Evolutionary conservation across 2,888 invertebrate genomes (phyloP), one percentile per base, ranked within the genome.

Genomic region (Girardia tigrina): DNA sequence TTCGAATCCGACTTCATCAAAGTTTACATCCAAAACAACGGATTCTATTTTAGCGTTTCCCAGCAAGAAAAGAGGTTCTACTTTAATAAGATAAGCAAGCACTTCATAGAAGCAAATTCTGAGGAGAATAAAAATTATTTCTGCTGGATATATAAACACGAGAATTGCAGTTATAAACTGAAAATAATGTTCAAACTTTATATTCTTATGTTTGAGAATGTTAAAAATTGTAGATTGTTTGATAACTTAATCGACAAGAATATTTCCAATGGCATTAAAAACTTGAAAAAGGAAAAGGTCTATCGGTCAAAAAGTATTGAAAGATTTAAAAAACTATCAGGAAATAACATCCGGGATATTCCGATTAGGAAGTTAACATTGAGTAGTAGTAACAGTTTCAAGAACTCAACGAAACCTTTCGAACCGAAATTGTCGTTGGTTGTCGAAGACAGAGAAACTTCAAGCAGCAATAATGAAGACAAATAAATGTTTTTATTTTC

Each of bases 91-190:
- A 56, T 56, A n/a, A 56, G 20, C n/a, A 56, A 56, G 23, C 4
- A 56, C 23, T n/a, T 23, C 20, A 56, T 16, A 20, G 56, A 56
- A 56, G n/a, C n/a, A 56, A 56, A 20, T 56, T 2, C 4, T 12
- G 56, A 56, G n/a, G 56, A 6, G n/a, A 4, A 4, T 16, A n/a
- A 56, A 56, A 56, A 56, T 23, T 6, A 20, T 4, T 56, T 56
- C n/a, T 6, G n/a, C n/a, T 56, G 56, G 56, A 56, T 56, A 20
- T 56, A 56, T 23, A 56, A 56, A n/a, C 56, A 56, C n/a, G 56
- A 16, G 4, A 56, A 56, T 2, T n/a, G 23, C 4, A 56, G n/a
- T n/a, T 56, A 56, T 23, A 56, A 56, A 23, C 23, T 56, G 8
- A 56, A 56, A n/a, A 23, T 56, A 4, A 2, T 56, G 4, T 56